A percentile compares a stretch with the other conserved stretches of the same genome.
Evolutionary conservation across 2,888 invertebrate genomes (phyloP).

Genomic region (Sphaerophoria rueppellii): DNA sequence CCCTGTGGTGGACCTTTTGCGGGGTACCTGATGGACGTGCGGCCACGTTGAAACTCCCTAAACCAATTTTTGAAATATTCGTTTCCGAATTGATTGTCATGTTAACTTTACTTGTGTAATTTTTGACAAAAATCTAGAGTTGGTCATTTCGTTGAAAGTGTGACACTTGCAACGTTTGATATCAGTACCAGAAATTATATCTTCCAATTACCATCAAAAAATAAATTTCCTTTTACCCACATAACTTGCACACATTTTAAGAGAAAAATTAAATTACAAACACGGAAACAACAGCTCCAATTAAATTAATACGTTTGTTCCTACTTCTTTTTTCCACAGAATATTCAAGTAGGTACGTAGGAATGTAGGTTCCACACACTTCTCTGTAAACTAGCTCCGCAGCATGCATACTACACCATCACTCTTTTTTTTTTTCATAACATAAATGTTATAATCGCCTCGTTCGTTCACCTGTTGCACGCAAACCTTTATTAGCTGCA

Average conservation of each 20-base stretch:
- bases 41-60: too few relatives aligned
- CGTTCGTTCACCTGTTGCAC: slow-evolving; percentile 71
- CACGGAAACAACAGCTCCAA: slow-evolving; percentile 41
- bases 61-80: too few relatives aligned
- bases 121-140: too few relatives aligned
- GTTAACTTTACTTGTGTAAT: too few relatives aligned
- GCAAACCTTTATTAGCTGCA: slow-evolving; percentile 61
- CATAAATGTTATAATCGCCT: slow-evolving; percentile 1
- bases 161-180: too few relatives aligned
- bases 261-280: slow-evolving; percentile 22
- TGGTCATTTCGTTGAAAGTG: too few relatives aligned
- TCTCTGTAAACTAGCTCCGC: neutral
- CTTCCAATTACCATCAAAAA: too few relatives aligned
- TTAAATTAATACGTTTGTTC: slow-evolving; percentile 15
- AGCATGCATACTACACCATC: neutral
- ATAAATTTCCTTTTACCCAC: too few relatives aligned
- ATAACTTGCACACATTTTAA: neutral
- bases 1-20: too few relatives aligned
- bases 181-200: too few relatives aligned
- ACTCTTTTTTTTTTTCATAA: neutral
- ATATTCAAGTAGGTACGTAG: slow-evolving; percentile 8
- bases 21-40: too few relatives aligned
- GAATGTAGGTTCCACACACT: neutral
- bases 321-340: slow-evolving; percentile 41
- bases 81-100: too few relatives aligned